phyloP scores from a whole-genome alignment of 2,888 invertebrate species.

The Pyrrhosoma nymphula region DNA sequence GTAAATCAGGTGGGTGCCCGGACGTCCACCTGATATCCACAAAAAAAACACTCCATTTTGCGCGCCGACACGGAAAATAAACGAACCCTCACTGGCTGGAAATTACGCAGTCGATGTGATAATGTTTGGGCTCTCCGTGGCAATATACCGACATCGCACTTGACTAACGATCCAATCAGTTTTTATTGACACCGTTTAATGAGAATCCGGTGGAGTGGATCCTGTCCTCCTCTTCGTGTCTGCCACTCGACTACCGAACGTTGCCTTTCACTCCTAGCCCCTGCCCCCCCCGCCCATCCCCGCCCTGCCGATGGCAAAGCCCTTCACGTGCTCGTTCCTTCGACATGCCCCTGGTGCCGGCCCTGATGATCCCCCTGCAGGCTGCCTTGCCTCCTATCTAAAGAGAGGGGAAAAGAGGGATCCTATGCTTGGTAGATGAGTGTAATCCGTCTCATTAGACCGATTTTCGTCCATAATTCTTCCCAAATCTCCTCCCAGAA shows the following conservation, averaged over 20 bases:
- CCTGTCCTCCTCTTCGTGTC: neutral
- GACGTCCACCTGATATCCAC: too few relatives aligned
- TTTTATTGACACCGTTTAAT: conserved; percentile 8
- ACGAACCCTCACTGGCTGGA: neutral
- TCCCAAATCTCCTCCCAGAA: conserved; percentile 8
- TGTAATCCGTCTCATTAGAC: conserved; percentile 19
- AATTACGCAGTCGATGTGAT: neutral
- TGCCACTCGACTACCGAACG: neutral
- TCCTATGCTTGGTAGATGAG: neutral
- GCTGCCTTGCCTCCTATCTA: neutral
- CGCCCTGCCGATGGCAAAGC: neutral
- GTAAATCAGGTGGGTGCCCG: too few relatives aligned
- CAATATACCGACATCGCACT: conserved; percentile 11
- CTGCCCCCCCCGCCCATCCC: neutral
- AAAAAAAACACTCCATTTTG: too few relatives aligned
- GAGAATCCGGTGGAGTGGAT: neutral
- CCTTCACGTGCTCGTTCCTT: neutral
- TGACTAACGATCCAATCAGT: neutral
- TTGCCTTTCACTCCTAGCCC: neutral
- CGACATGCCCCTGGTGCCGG: neutral
- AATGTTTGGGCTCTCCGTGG: neutral
- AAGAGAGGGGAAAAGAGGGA: neutral
- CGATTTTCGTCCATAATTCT: conserved; percentile 21
- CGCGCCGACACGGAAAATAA: neutral
- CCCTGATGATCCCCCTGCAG: neutral